Base-by-base conservation (phyloP, 2,797 vertebrate genomes). In the Chromis chromis region DNA sequence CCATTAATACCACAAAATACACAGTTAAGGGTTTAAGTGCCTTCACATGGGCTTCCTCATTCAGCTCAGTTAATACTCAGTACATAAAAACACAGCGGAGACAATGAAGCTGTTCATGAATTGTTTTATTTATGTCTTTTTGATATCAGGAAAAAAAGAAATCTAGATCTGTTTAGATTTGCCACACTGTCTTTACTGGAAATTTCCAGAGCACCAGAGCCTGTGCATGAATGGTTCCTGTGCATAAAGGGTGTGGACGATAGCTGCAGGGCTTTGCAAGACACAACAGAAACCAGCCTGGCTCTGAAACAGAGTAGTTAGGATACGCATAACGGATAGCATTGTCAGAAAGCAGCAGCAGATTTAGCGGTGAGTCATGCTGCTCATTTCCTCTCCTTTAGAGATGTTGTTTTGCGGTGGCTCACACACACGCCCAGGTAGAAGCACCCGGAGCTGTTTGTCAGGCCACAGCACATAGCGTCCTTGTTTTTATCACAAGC, bases 231-330 rank as follows among this genome's bases (percentile, higher is more conserved):
- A n/a, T 11, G 24, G 24, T n/a, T 19, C 3, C 17, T 57, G 4
- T 3, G 7, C 13, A 22, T 6, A 1, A 31, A 82, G 63, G 88
- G 91, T 87, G 92, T 73, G 61, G 74, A 27, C n/a, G 7, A 4
- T 40, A 66, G 42, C 81, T 68, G 68, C 67, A 67, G 76, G 71
- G 33, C 8, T 62, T 1, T 19, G 6, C 31, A 31, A 56, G 61
- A 72, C 0, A 0, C 40, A 62, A 27, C 19, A 49, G 48, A 71
- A 81, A 89, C 82, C 78, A 67, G 86, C 56, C 61, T 58, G 19
- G 19, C 24, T 76, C 42, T 86, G 88, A 65, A 46, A 52, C 0
- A 17, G 11, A 60, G 6, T 17, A 8, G 27, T 54, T 42, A n/a
- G 58, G n/a, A 40, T 9, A 33, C 12, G 24, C 52, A 82, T 42